Evolutionary conservation across 2,113 vertebrate species (phyloP).

Genomic region (Centrocercus urophasianus): DNA sequence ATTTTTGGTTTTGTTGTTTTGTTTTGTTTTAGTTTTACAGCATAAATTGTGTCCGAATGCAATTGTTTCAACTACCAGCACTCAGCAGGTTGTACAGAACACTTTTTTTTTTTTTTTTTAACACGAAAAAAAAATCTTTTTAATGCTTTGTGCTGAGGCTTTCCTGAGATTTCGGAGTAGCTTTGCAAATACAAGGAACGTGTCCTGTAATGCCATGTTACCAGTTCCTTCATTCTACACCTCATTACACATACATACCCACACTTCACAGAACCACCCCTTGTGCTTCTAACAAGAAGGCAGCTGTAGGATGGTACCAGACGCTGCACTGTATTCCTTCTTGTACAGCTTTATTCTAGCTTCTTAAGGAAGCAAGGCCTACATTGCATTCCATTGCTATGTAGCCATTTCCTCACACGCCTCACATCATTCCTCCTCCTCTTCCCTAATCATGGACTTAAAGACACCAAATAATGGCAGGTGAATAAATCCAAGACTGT

Average conservation of each 20-base stretch:
- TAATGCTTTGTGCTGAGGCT: not conserved
- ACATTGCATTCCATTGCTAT: not conserved
- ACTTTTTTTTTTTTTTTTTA: not conserved
- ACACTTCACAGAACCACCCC: not conserved
- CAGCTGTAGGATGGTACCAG: not conserved
- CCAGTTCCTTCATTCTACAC: not conserved
- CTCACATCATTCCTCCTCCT: not conserved
- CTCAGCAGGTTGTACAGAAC: not conserved
- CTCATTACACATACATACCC: not conserved
- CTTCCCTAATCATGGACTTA: not conserved
- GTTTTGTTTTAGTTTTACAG: conserved; percentile 36
- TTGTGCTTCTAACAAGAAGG: not conserved
- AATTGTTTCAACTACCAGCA: conserved; percentile 30
- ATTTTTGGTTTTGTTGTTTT: not conserved
- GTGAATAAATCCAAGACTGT: not conserved
- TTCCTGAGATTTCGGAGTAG: not conserved
- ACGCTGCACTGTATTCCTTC: not conserved
- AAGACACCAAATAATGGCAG: not conserved
- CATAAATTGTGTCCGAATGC: conserved; percentile 58
- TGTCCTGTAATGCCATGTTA: not conserved
- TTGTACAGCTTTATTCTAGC: not conserved
- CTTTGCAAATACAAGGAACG: not conserved
- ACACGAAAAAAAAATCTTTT: not conserved
- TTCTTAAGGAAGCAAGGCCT: not conserved
- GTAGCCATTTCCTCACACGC: not conserved